These are phyloP conservation scores for Caenorhabditis sp. DNA, from an alignment of 2,888 invertebrate species.

Conservation along the genomic window DNA sequence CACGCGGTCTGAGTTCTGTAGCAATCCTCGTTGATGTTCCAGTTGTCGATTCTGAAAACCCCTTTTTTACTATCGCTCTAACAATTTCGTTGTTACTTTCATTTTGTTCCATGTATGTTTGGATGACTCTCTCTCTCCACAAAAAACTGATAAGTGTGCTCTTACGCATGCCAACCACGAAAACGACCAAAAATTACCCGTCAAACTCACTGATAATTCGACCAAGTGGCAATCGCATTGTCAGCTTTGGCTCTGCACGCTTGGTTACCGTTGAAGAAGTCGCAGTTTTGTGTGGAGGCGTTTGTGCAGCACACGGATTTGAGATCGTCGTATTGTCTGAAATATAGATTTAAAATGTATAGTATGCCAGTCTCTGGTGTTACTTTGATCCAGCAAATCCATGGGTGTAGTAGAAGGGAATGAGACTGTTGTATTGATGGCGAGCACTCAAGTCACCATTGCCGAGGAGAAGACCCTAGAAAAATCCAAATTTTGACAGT, in stretches of 20 bases:
- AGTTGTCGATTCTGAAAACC: constrained; percentile 59
- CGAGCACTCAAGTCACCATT: constrained; percentile 72
- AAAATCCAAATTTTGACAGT: not conserved
- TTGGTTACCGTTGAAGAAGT: constrained; percentile 53
- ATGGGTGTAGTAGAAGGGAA: constrained; percentile 69
- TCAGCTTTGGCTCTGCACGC: constrained; percentile 58
- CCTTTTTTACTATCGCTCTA: not conserved
- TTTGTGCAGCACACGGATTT: constrained; percentile 63
- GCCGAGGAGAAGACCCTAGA: constrained; percentile 68
- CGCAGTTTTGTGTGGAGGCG: constrained; percentile 59
- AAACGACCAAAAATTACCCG: constrained; percentile 27
- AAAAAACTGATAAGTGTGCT: constrained; percentile 1
- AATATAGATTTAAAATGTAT: constrained; percentile 7
- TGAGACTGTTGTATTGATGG: constrained; percentile 70
- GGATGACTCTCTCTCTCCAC: constrained; percentile 11
- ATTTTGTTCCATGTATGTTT: not conserved
- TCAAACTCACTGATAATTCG: constrained; percentile 35
- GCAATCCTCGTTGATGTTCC: constrained; percentile 72
- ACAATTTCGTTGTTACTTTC: not conserved
- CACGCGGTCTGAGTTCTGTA: constrained; percentile 50
- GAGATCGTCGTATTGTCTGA: constrained; percentile 74
- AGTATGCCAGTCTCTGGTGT: not conserved
- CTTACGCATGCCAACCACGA: not conserved
- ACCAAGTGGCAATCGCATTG: constrained; percentile 59
- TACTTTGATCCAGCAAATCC: constrained; percentile 72